Evolutionary conservation across 2,888 invertebrate species (phyloP).

Genomic region (Cerceris ruficornis): DNA sequence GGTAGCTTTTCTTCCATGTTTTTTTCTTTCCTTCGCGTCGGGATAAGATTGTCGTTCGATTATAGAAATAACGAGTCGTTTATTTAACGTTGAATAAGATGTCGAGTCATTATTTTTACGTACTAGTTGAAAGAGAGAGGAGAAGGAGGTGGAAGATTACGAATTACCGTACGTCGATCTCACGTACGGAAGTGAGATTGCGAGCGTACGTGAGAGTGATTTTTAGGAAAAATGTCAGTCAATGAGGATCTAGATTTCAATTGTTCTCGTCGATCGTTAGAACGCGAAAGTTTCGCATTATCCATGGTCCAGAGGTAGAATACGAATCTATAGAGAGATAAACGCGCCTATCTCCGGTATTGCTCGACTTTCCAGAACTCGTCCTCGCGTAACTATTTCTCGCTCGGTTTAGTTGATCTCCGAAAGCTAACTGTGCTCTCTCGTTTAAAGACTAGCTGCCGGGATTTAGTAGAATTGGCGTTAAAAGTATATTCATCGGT

Average conservation of each 20-base stretch:
- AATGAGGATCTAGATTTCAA: constrained; percentile 36
- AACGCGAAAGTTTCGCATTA: constrained; percentile 9
- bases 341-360: background rate
- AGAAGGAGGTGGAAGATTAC: background rate
- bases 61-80: background rate
- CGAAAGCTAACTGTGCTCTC: background rate
- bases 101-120: constrained; percentile 52
- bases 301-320: background rate
- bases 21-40: too few relatives aligned
- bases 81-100: constrained; percentile 11
- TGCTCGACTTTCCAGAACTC: constrained; percentile 6
- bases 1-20: too few relatives aligned
- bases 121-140: constrained; percentile 15
- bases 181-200: constrained; percentile 2
- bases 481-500: too few relatives aligned
- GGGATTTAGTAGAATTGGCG: background rate
- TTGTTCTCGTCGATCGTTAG: constrained; percentile 36
- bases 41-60: background rate
- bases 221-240: constrained; percentile 41
- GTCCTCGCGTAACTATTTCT: constrained; percentile 4
- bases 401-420: background rate
- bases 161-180: background rate
- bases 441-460: background rate
- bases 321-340: constrained; percentile 1
- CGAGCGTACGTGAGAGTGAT: background rate